Conservation (phyloP, 2,888 invertebrate species). For the Hypsopygia costalis region DNA sequence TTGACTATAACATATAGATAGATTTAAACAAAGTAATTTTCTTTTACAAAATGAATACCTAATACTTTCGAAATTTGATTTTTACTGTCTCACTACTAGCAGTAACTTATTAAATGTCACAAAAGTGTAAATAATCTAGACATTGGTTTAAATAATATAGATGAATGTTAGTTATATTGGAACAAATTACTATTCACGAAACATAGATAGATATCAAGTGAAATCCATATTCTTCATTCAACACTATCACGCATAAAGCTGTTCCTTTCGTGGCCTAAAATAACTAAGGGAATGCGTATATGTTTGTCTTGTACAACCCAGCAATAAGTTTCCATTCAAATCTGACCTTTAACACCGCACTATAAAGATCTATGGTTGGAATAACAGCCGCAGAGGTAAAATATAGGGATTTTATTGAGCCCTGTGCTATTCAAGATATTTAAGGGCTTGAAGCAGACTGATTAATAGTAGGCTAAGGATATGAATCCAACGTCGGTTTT, state of each 20-base stretch:
- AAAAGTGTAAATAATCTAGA: too few relatives aligned
- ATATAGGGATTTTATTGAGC: conserved; percentile 49
- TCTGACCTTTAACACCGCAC: conserved; percentile 12
- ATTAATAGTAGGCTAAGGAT: conserved; percentile 38
- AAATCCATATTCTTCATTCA: conserved; percentile 45
- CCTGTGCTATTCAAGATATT: conserved; percentile 40
- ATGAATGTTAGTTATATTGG: too few relatives aligned
- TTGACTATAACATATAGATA: too few relatives aligned
- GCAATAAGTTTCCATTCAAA: conserved; percentile 6
- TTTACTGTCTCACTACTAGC: too few relatives aligned
- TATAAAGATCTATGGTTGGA: conserved; percentile 4
- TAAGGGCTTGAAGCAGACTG: conserved; percentile 34
- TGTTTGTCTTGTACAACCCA: conserved; percentile 20
- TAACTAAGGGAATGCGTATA: conserved; percentile 56
- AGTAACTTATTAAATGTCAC: too few relatives aligned
- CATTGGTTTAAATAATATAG: too few relatives aligned
- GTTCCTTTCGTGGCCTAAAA: conserved; percentile 58
- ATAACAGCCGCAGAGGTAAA: conserved; percentile 28
- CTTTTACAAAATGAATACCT: too few relatives aligned
- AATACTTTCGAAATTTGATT: too few relatives aligned
- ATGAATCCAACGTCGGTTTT: conserved; percentile 20
- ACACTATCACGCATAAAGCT: conserved; percentile 50
- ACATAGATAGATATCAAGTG: too few relatives aligned
- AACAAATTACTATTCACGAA: too few relatives aligned
- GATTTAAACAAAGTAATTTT: too few relatives aligned